Conservation (phyloP, 2,113 vertebrate genomes). For the Nycticebus coucang region DNA sequence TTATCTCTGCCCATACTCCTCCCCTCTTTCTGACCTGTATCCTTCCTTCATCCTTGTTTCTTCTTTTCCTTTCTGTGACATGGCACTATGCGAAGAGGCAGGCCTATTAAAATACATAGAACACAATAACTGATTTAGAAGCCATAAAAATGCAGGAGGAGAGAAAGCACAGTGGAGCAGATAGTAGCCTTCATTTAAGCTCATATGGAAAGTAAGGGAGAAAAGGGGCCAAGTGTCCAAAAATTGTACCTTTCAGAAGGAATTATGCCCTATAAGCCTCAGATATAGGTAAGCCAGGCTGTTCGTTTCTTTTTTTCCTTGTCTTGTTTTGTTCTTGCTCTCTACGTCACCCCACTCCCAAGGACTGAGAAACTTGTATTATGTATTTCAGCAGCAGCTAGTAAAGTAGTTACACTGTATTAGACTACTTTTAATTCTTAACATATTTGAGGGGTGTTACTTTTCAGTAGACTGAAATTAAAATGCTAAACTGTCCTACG, state of each 20-base stretch:
- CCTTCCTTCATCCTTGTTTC: not conserved
- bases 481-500: not conserved
- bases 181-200: not conserved
- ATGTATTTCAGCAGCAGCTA: not conserved
- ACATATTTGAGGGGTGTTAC: not conserved
- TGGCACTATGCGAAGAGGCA: not conserved
- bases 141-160: not conserved
- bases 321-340: not conserved
- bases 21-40: not conserved
- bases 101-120: not conserved
- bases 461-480: slow-evolving; percentile 19
- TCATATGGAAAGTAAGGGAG: not conserved
- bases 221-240: not conserved
- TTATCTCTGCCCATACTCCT: not conserved
- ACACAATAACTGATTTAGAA: not conserved
- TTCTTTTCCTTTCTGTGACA: not conserved
- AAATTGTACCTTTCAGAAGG: not conserved
- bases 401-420: not conserved
- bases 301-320: not conserved
- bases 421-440: not conserved
- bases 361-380: not conserved
- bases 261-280: not conserved
- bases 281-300: not conserved
- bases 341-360: fast-evolving
- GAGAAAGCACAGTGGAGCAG: not conserved